Conservation (phyloP, 2,797 vertebrate genomes). For the Crypturellus tataupa region DNA sequence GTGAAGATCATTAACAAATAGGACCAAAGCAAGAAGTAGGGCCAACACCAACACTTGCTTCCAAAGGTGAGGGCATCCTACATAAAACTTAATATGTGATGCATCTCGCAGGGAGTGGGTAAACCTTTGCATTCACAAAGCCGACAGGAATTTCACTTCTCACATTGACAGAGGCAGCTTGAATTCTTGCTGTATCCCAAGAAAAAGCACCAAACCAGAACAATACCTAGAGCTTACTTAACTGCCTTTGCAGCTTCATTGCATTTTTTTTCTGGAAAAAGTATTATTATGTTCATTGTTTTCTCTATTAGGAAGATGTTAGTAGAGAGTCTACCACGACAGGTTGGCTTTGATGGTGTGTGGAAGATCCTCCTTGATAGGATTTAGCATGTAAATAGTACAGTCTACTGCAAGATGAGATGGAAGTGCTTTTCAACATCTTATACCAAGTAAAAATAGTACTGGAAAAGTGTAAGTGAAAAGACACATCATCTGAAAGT, state of each 20-base stretch:
- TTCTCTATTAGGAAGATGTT: neutral
- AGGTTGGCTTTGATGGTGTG: neutral
- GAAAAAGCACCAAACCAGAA: neutral
- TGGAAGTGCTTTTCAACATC: neutral
- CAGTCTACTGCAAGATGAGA: neutral
- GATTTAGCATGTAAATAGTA: neutral
- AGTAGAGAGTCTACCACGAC: neutral
- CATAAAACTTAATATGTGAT: accelerated
- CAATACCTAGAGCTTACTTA: neutral
- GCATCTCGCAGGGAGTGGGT: neutral
- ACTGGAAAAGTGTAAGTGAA: neutral
- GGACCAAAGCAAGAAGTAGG: neutral
- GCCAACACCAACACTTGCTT: neutral
- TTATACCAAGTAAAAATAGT: neutral
- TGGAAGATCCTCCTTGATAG: neutral
- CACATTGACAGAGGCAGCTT: neutral
- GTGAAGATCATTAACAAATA: neutral
- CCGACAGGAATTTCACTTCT: neutral
- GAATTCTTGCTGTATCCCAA: neutral
- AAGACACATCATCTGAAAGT: neutral
- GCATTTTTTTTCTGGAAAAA: neutral
- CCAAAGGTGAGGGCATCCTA: neutral
- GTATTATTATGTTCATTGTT: neutral
- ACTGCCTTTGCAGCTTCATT: neutral
- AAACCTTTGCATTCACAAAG: neutral